Evolutionary conservation across 2,888 invertebrate genomes (phyloP).

Genomic region (Fragum sueziense): DNA sequence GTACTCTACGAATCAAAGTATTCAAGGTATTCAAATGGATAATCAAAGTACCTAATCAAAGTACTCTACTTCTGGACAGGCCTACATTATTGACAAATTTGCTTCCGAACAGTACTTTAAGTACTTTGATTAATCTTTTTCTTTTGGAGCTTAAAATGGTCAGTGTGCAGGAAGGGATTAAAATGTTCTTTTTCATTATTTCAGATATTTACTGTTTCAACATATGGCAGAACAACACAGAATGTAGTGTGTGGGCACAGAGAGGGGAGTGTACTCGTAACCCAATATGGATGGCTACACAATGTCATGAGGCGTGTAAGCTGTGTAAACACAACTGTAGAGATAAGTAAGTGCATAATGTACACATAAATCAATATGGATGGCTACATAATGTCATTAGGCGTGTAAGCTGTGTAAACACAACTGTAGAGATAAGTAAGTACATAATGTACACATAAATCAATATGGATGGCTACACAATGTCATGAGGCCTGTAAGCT

Average conservation of each 20-base stretch:
- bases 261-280: conserved; percentile 67
- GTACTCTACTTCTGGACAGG: too few relatives aligned
- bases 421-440: conserved; percentile 56
- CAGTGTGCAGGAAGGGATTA: too few relatives aligned
- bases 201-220: conserved; percentile 62
- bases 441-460: conserved; percentile 64
- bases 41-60: too few relatives aligned
- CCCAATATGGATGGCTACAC: conserved; percentile 67
- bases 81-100: too few relatives aligned
- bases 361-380: conserved; percentile 67
- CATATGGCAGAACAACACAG: conserved; percentile 51
- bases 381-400: conserved; percentile 65
- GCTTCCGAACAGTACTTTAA: too few relatives aligned
- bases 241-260: conserved; percentile 65
- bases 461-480: conserved; percentile 67
- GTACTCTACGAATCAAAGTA: too few relatives aligned
- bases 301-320: conserved; percentile 67
- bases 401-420: conserved; percentile 53
- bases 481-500: conserved; percentile 66
- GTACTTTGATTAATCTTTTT: too few relatives aligned
- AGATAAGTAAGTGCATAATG: conserved; percentile 60
- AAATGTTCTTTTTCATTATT: neutral
- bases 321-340: conserved; percentile 60
- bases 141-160: too few relatives aligned
- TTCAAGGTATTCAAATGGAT: too few relatives aligned